Evolutionary conservation across 2,888 invertebrate genomes (phyloP).

Genomic region (Pandemis cinnamomeana): DNA sequence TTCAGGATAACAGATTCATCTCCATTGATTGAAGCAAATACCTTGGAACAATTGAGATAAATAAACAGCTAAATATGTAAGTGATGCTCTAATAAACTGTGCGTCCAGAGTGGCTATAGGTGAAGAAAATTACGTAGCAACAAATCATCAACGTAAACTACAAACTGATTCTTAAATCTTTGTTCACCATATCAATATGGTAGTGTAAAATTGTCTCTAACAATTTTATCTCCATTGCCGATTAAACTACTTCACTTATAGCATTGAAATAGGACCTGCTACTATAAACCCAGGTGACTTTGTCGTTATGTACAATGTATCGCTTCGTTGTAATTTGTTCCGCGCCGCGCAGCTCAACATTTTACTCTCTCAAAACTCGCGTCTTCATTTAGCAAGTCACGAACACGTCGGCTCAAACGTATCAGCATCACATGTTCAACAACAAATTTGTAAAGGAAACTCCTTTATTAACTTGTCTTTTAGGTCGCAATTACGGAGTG

Average conservation of each 20-base stretch:
- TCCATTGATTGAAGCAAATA: not conserved
- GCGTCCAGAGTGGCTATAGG: too few species aligned
- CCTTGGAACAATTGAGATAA: too few species aligned
- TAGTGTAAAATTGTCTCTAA: not conserved
- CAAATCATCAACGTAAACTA: not conserved
- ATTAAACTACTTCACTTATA: not conserved
- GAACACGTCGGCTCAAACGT: constrained; percentile 1
- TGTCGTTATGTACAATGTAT: not conserved
- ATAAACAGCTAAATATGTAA: too few species aligned
- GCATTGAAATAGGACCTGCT: not conserved
- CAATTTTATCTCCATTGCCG: not conserved
- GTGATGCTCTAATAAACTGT: too few species aligned
- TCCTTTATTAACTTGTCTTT: constrained; percentile 20
- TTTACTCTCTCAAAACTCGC: not conserved
- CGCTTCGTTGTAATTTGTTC: not conserved
- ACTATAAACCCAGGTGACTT: not conserved
- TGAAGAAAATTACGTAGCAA: too few species aligned
- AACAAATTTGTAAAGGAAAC: constrained; percentile 14
- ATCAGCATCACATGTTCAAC: constrained; percentile 13
- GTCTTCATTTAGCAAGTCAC: constrained; percentile 15
- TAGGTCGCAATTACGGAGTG: constrained; percentile 14
- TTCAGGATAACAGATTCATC: not conserved
- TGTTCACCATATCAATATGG: not conserved
- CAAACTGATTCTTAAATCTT: not conserved
- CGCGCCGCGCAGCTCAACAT: not conserved